Conservation (phyloP, 2,113 vertebrate species). For the Rousettus leschenaultii region DNA sequence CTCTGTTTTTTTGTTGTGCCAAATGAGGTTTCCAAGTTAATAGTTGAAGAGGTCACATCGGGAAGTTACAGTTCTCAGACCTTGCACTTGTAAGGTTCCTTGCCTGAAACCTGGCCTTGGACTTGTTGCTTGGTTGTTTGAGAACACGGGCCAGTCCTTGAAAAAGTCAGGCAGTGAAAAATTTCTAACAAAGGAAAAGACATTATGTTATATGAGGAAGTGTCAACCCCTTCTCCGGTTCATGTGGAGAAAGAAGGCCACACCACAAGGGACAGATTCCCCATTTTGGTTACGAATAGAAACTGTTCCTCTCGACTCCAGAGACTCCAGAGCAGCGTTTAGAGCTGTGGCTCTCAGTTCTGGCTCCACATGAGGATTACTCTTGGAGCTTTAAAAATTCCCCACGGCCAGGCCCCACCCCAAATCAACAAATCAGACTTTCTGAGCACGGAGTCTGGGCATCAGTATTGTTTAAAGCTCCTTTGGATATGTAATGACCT, state of each 20-base stretch:
- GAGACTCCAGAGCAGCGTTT: background rate
- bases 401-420: background rate
- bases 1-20: background rate
- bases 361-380: background rate
- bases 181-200: background rate
- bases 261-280: background rate
- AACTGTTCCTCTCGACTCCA: background rate
- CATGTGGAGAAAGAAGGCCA: background rate
- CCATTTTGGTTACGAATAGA: background rate
- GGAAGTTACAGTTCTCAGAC: background rate
- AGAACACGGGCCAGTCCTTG: background rate
- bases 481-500: background rate
- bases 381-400: background rate
- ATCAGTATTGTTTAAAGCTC: background rate
- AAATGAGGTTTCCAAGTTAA: background rate
- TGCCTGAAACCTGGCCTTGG: background rate
- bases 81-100: background rate
- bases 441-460: background rate
- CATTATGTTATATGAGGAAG: background rate
- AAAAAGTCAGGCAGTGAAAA: background rate
- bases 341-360: background rate
- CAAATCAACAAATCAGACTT: background rate
- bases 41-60: background rate
- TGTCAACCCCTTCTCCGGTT: background rate
- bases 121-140: background rate